Evolutionary conservation across 1,140 invertebrate genomes (phyloP).

Genomic region (Caerostris darwini): DNA sequence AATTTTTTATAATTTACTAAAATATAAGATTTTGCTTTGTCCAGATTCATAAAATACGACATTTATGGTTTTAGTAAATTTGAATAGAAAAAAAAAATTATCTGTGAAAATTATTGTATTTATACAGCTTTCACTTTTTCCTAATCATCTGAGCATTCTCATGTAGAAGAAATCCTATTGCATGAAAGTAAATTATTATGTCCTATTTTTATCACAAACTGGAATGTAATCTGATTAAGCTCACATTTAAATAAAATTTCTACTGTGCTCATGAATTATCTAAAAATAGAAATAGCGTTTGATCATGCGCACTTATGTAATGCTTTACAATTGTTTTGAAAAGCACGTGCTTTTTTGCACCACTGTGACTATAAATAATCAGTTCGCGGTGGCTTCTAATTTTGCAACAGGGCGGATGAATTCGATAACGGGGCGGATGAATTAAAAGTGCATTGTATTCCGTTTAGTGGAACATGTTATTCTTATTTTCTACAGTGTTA

Average conservation of each 20-base stretch:
- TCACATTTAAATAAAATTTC: neutral
- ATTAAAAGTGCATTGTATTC: no score
- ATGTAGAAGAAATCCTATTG: no score
- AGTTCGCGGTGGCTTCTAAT: neutral
- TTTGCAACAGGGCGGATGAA: neutral
- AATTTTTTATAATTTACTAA: no score
- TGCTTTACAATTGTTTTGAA: neutral
- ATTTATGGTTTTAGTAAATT: no score
- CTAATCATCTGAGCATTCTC: no score
- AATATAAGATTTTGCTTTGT: no score
- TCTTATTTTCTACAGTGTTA: neutral
- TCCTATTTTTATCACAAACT: neutral
- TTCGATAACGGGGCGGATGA: neutral
- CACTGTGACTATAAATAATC: neutral
- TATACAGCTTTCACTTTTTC: no score
- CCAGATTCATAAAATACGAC: no score
- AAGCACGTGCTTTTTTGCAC: neutral
- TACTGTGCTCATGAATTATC: neutral
- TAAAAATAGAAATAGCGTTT: slow-evolving; percentile 8
- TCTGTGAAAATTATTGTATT: no score
- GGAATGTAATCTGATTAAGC: neutral
- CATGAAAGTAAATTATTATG: neutral
- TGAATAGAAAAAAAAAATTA: no score
- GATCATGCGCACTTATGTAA: neutral
- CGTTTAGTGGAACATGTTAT: neutral